Conservation (phyloP, 2,888 invertebrate genomes). For the Dolomedes plantarius region DNA sequence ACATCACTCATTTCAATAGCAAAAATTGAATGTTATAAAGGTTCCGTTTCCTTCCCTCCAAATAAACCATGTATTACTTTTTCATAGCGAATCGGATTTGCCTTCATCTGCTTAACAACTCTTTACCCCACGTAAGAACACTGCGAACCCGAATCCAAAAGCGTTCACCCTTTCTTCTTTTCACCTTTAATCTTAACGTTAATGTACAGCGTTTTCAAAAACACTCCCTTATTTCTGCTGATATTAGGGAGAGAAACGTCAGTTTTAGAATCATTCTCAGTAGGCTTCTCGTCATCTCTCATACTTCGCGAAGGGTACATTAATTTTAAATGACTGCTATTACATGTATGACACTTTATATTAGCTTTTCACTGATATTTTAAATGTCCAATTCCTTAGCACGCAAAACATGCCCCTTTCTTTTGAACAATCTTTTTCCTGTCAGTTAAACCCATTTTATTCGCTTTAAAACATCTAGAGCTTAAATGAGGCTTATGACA, state of each 20-base stretch:
- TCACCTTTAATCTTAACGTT: neutral
- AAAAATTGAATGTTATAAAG: neutral
- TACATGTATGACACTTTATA: neutral
- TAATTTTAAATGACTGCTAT: neutral
- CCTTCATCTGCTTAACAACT: neutral
- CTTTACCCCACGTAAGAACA: neutral
- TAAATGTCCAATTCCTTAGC: neutral
- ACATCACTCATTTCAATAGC: neutral
- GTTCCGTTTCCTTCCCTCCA: neutral
- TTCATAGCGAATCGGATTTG: neutral
- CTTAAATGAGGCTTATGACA: neutral
- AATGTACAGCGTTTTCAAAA: neutral
- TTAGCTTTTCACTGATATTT: neutral
- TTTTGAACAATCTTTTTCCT: neutral
- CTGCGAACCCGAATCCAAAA: neutral
- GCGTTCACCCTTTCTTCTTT: neutral
- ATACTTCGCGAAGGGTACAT: neutral
- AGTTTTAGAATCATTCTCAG: neutral
- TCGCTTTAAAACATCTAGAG: neutral
- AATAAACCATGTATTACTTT: neutral
- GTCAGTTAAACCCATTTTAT: neutral
- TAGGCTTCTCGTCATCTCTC: neutral
- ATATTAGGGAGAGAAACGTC: neutral
- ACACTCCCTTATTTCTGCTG: neutral
- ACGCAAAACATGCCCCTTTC: neutral